Evolutionary conservation across 2,888 invertebrate genomes (phyloP).

Genomic region (Eristalis tenax): DNA sequence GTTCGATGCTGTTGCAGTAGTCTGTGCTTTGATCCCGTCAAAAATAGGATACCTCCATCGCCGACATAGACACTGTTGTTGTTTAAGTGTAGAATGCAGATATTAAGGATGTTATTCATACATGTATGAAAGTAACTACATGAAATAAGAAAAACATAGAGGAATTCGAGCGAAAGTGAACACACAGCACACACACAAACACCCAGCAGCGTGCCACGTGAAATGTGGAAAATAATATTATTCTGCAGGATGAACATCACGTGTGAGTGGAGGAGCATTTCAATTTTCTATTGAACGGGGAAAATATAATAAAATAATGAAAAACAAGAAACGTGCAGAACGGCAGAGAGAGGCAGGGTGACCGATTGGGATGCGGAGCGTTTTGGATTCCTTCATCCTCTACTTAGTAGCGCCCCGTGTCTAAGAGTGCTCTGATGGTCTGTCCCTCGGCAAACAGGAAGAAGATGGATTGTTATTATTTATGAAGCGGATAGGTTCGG

Average conservation of each 20-base stretch:
- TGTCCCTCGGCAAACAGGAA: constrained; percentile 28
- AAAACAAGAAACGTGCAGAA: not conserved
- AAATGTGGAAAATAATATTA: constrained; percentile 25
- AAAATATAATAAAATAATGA: constrained; percentile 16
- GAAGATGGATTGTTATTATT: constrained; percentile 68
- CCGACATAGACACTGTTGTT: not conserved
- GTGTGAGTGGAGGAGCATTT: constrained; percentile 54
- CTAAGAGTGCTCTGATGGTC: not conserved
- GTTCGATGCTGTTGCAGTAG: not conserved
- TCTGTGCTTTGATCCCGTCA: not conserved
- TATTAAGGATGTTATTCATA: constrained; percentile 24
- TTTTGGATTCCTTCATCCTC: constrained; percentile 6
- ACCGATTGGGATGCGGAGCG: not conserved
- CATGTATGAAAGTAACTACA: not conserved
- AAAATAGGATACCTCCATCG: not conserved
- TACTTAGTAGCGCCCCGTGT: constrained; percentile 13
- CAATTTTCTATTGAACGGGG: constrained; percentile 43
- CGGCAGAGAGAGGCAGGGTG: not conserved
- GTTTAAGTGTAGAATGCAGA: not conserved
- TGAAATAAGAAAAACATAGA: not conserved
- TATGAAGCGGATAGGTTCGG: constrained; percentile 61
- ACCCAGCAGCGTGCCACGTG: not conserved
- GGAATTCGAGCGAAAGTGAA: not conserved
- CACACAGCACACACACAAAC: not conserved
- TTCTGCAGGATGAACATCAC: constrained; percentile 26